Percentiles rank a stretch among this genome's conserved stretches.
phyloP scores from a whole-genome alignment of 2,888 invertebrate species.

The Antitype chi region DNA sequence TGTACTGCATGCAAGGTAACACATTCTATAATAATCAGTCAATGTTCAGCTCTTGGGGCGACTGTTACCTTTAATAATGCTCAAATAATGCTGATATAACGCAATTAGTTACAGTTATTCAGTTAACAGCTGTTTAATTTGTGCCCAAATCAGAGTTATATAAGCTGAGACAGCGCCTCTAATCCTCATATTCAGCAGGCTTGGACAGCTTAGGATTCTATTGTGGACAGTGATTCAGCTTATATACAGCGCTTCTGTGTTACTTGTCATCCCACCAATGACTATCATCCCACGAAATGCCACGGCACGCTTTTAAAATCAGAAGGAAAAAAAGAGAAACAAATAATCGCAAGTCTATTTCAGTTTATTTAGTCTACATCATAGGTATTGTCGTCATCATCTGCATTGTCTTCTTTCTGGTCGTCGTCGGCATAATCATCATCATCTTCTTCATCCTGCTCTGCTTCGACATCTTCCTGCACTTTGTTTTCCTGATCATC shows the following conservation, averaged over 20 bases:
- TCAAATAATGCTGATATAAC: too few species aligned
- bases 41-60: too few species aligned
- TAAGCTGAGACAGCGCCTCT: background rate
- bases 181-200: background rate
- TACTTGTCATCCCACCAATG: too few species aligned
- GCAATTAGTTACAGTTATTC: too few species aligned
- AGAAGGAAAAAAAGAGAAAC: background rate
- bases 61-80: too few species aligned
- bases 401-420: conserved; percentile 9
- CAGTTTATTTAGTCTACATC: conserved; percentile 49
- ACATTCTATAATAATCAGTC: background rate
- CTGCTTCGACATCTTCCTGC: background rate
- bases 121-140: too few species aligned
- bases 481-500: background rate
- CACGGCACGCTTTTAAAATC: background rate
- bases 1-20: background rate
- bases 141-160: too few species aligned
- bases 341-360: background rate
- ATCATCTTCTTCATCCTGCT: background rate
- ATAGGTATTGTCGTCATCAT: conserved; percentile 8
- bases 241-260: too few species aligned
- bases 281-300: background rate
- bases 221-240: background rate
- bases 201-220: background rate
- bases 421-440: conserved; percentile 12